Evolutionary conservation across 2,797 vertebrate species (phyloP).

Genomic region (Microctenopoma steveboyesi): DNA sequence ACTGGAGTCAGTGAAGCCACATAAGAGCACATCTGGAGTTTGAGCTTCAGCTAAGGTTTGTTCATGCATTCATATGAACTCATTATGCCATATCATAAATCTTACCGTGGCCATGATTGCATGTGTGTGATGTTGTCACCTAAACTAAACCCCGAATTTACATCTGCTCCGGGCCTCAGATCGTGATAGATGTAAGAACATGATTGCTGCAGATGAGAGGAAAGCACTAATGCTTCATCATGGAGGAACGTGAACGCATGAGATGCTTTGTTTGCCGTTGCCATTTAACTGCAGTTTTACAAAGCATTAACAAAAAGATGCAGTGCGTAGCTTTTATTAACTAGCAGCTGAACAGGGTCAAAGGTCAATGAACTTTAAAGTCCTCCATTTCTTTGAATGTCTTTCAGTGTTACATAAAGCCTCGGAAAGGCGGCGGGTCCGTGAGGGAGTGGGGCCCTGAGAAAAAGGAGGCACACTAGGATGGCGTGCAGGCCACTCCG

Average conservation of each 20-base stretch:
- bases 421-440: constrained; percentile 31
- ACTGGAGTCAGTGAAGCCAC: constrained; percentile 53
- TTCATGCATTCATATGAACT: constrained; percentile 63
- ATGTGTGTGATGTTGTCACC: constrained; percentile 63
- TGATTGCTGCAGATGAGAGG: constrained; percentile 62
- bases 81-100: constrained; percentile 72
- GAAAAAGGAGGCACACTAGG: constrained; percentile 44
- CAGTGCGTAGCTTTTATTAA: constrained; percentile 39
- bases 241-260: constrained; percentile 36
- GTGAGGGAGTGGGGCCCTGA: constrained; percentile 51
- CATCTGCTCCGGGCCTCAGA: constrained; percentile 48
- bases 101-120: constrained; percentile 63
- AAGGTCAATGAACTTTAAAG: constrained; percentile 30
- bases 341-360: constrained; percentile 25
- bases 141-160: constrained; percentile 51
- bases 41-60: constrained; percentile 47
- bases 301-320: constrained; percentile 21
- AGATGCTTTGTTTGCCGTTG: constrained; percentile 43
- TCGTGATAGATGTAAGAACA: constrained; percentile 62
- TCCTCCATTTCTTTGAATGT: constrained; percentile 34
- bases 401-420: constrained; percentile 44
- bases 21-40: constrained; percentile 71
- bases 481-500: constrained; percentile 56
- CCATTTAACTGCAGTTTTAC: constrained; percentile 43
- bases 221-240: constrained; percentile 49